phyloP scores from a whole-genome alignment of 1,140 invertebrate species.

The Euwallacea similis region DNA sequence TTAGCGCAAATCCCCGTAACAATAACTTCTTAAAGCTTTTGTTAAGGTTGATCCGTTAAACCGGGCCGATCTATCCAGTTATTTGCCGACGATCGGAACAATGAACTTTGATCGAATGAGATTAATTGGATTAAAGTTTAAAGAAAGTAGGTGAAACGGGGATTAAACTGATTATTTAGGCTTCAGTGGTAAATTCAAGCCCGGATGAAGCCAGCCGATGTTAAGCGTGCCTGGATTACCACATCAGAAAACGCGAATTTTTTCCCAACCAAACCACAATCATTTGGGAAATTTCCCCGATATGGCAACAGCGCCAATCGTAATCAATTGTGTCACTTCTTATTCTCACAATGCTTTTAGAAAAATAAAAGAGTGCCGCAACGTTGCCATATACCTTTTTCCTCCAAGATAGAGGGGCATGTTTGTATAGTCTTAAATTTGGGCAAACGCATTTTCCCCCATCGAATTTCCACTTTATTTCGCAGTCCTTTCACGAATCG shows the following conservation, averaged over 20 bases:
- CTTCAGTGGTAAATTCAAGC: neutral
- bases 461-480: constrained; percentile 24
- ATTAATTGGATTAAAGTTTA: constrained; percentile 10
- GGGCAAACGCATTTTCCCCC: constrained; percentile 5
- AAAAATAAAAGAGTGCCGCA: neutral
- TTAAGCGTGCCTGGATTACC: no score
- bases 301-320: no score
- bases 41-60: no score
- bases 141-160: constrained; percentile 11
- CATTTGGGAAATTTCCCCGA: no score
- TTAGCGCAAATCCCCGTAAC: neutral
- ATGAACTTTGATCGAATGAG: constrained; percentile 2
- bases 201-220: neutral
- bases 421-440: no score
- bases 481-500: constrained; percentile 24
- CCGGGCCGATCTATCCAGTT: no score
- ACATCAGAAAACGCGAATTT: no score
- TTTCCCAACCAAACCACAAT: no score
- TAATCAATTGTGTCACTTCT: no score
- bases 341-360: neutral
- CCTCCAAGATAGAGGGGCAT: no score
- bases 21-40: no score
- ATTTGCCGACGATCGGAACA: neutral
- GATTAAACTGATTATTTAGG: constrained; percentile 1
- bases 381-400: neutral